Evolutionary conservation across 2,113 vertebrate genomes (phyloP), one percentile per base, ranked within the genome.

Genomic region (Proteles cristata): DNA sequence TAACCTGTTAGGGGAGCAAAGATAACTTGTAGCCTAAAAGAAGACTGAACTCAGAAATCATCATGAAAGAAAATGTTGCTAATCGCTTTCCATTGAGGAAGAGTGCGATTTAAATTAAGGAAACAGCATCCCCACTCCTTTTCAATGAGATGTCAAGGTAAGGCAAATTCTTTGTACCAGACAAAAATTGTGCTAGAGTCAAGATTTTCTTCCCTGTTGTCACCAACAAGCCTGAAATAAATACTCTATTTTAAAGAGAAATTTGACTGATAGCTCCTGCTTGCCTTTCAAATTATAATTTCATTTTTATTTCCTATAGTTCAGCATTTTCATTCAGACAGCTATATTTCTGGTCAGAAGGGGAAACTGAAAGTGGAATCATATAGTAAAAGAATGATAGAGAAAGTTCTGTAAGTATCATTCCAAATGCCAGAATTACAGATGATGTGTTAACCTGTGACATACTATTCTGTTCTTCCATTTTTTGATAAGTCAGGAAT

Each of bases 231-330:
- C 76, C 45, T 96, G 81, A 88, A 98, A 58, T 94, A 97, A 88
- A 82, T 90, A 95, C 53, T 89, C 3, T 65, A 93, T 73, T 88
- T 80, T 81, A 35, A 97, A 97, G 39, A 96, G 77, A 96, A 96
- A 65, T 94, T 76, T 94, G 76, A 48, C 88, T 96, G 92, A 43
- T 87, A 68, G 45, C 14, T 79, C 68, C 69, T 65, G 58, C 76
- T 96, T 95, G 31, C 81, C 93, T 97, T 95, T 96, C 92, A 82
- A 95, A 96, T 92, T 39, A 97, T 65, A 81, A 25, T 68, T 97
- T 97, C 0, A 1, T 82, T 97, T 69, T 71, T 97, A 88, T 97
- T 96, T 94, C 76, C 7, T 79, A 19, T 25, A 74, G 80, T 96
- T 97, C 66, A 93, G 91, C 76, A 23, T 82, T 94, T 96, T 98